Evolutionary conservation across 2,888 invertebrate genomes (phyloP).

Genomic region (Pristionchus exspectatus): DNA sequence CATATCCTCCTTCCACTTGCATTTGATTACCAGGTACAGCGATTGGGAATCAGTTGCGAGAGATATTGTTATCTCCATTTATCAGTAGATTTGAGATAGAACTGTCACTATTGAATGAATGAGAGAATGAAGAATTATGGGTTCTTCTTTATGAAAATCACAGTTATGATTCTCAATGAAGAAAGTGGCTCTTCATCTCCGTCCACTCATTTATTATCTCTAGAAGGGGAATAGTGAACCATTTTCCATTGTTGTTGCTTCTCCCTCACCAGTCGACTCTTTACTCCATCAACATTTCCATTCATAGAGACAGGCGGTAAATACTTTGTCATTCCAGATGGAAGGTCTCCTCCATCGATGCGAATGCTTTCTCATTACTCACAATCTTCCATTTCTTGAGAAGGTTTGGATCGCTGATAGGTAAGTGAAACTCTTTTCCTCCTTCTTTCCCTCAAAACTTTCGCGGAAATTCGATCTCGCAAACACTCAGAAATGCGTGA

Average conservation of each 20-base stretch:
- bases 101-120: too few species aligned
- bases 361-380: slow-evolving; percentile 77
- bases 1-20: slow-evolving; percentile 77
- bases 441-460: not conserved
- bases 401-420: slow-evolving; percentile 79
- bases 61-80: too few species aligned
- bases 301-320: slow-evolving; percentile 4
- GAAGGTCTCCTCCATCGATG: slow-evolving; percentile 79
- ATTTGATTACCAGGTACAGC: slow-evolving; percentile 77
- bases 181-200: not conserved
- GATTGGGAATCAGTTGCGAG: not conserved
- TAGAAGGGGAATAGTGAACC: not conserved
- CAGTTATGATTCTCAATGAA: too few species aligned
- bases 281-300: not conserved
- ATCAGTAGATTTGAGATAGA: too few species aligned
- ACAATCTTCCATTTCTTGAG: slow-evolving; percentile 77
- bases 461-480: slow-evolving; percentile 6
- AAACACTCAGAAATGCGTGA: slow-evolving; percentile 41
- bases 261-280: not conserved
- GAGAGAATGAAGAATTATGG: too few species aligned
- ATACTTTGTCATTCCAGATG: slow-evolving; percentile 69
- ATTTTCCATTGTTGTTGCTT: not conserved
- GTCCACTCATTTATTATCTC: not conserved
- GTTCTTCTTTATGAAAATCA: too few species aligned
- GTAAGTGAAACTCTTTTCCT: slow-evolving; percentile 48